Evolutionary conservation across 1,140 invertebrate genomes (phyloP).

Genomic region (Tetramorium parvispinum): DNA sequence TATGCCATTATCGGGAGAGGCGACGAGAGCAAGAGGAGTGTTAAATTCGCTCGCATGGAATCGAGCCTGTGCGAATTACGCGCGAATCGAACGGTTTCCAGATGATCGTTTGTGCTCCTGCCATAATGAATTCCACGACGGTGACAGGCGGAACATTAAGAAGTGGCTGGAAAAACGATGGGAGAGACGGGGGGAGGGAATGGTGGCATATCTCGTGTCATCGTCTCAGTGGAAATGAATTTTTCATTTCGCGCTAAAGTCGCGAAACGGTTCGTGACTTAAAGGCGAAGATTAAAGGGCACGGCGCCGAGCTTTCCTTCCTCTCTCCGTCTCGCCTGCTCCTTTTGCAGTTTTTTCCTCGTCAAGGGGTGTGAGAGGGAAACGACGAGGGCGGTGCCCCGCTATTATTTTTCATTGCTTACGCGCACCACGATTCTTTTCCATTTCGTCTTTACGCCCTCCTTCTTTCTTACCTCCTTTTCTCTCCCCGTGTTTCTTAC

Average conservation of each 20-base stretch:
- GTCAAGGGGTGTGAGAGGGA: constrained; percentile 68
- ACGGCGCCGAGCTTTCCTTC: constrained; percentile 58
- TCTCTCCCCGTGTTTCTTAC: constrained; percentile 7
- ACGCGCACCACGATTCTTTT: constrained; percentile 72
- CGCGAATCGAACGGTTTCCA: constrained; percentile 39
- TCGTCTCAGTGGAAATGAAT: constrained; percentile 77
- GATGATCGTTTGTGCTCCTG: constrained; percentile 42
- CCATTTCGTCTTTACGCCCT: constrained; percentile 59
- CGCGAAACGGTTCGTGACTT: constrained; percentile 79
- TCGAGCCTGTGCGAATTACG: constrained; percentile 28
- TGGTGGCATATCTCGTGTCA: constrained; percentile 58
- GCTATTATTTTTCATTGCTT: constrained; percentile 79
- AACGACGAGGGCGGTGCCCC: constrained; percentile 71
- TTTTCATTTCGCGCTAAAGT: constrained; percentile 79
- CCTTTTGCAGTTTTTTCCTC: constrained; percentile 71
- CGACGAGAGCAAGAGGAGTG: constrained; percentile 27
- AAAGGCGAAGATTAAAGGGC: constrained; percentile 79
- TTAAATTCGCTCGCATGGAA: constrained; percentile 51
- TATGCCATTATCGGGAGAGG: not conserved
- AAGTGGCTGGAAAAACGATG: constrained; percentile 67
- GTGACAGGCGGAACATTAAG: constrained; percentile 63
- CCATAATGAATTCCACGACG: constrained; percentile 70
- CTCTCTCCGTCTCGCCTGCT: constrained; percentile 54
- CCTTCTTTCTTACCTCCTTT: constrained; percentile 35
- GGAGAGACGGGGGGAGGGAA: constrained; percentile 52